Conservation (phyloP, 2,113 vertebrate genomes). For the Aegithalos caudatus region DNA sequence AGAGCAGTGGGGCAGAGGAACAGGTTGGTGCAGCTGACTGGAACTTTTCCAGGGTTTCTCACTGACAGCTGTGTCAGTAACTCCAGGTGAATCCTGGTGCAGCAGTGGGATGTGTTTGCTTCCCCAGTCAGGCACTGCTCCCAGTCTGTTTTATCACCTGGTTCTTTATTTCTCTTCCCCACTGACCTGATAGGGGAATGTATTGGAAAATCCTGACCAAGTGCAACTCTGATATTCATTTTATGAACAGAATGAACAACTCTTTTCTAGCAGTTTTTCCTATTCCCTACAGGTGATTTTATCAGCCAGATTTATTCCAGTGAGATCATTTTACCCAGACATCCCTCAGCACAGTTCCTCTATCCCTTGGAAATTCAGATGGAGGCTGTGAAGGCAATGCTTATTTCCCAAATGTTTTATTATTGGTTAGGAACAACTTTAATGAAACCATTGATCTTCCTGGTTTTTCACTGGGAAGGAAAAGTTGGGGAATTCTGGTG, state of each 20-base stretch:
- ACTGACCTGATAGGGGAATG: neutral
- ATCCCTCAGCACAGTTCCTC: neutral
- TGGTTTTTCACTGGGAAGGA: neutral
- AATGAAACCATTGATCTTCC: neutral
- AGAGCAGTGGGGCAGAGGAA: neutral
- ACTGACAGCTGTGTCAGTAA: neutral
- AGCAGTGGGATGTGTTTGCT: neutral
- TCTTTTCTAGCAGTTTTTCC: neutral
- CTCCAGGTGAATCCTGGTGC: neutral
- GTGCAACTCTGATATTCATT: neutral
- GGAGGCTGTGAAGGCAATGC: neutral
- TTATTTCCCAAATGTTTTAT: neutral
- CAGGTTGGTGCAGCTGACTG: neutral
- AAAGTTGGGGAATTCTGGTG: neutral
- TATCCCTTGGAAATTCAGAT: neutral
- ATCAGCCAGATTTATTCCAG: neutral
- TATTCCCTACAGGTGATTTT: neutral
- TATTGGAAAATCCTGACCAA: neutral
- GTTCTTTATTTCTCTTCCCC: neutral
- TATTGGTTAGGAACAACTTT: neutral
- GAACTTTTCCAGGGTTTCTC: neutral
- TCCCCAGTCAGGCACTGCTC: neutral
- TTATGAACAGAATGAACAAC: neutral
- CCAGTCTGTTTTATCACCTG: neutral
- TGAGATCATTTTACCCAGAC: neutral